phyloP scores from a whole-genome alignment of 2,888 invertebrate species.

The Hemithea aestivaria region DNA sequence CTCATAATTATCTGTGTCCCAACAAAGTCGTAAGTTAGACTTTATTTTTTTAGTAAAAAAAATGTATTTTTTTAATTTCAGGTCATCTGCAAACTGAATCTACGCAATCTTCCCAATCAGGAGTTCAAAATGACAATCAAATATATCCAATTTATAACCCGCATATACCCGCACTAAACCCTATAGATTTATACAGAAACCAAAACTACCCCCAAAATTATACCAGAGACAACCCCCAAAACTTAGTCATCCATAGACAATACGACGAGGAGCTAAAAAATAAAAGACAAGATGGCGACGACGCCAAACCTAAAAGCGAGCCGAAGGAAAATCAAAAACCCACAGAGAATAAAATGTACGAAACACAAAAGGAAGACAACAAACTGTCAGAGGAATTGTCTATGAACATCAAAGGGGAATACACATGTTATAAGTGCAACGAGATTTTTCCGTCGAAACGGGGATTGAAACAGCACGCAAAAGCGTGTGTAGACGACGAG shows the following conservation, averaged over 20 bases:
- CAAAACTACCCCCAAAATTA: conserved; percentile 57
- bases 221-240: conserved; percentile 62
- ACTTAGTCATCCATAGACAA: conserved; percentile 61
- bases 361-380: conserved; percentile 41
- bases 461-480: conserved; percentile 60
- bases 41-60: not conserved
- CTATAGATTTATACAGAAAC: conserved; percentile 51
- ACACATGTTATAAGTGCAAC: conserved; percentile 62
- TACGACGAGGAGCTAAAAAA: conserved; percentile 62
- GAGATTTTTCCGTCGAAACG: conserved; percentile 61
- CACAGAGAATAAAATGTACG: conserved; percentile 57
- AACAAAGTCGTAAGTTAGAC: too few species aligned
- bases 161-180: conserved; percentile 49
- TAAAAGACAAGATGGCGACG: conserved; percentile 36
- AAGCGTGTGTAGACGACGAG: conserved; percentile 44
- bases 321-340: conserved; percentile 68
- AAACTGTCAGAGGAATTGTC: conserved; percentile 51
- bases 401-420: conserved; percentile 63
- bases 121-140: conserved; percentile 43
- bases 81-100: conserved; percentile 48
- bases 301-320: conserved; percentile 45
- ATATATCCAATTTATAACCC: conserved; percentile 54
- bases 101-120: conserved; percentile 30
- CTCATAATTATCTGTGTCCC: too few species aligned
- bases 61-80: conserved; percentile 38